Evolutionary conservation across 2,797 vertebrate species (phyloP).

Genomic region (Mastacembelus armatus): DNA sequence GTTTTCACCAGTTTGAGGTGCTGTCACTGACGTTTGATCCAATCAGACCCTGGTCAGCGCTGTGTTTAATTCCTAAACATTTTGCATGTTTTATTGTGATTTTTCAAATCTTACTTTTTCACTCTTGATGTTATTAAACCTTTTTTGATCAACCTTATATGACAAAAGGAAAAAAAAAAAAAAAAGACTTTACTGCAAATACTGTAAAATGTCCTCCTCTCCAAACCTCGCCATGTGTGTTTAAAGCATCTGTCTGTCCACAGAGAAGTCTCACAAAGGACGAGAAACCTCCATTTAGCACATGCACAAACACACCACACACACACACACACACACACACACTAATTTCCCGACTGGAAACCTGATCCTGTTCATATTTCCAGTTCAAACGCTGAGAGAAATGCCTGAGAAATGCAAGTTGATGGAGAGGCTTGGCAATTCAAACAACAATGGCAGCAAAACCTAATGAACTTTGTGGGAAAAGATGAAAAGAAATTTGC

Average conservation of each 20-base stretch:
- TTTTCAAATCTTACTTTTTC: neutral
- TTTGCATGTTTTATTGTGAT: too few species aligned
- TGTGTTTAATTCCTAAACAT: too few species aligned
- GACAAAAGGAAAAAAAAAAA: neutral
- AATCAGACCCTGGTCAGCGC: too few species aligned
- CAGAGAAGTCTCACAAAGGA: constrained; percentile 49
- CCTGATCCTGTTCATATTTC: constrained; percentile 74
- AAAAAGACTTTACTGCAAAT: too few species aligned
- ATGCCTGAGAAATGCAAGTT: constrained; percentile 76
- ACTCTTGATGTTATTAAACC: too few species aligned
- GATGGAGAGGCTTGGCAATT: constrained; percentile 64
- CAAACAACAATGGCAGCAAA: constrained; percentile 64
- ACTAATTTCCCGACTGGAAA: constrained; percentile 68
- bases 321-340: constrained; percentile 25
- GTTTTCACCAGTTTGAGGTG: too few species aligned
- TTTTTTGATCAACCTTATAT: neutral
- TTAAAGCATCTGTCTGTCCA: constrained; percentile 42
- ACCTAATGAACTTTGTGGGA: constrained; percentile 75
- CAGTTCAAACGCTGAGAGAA: constrained; percentile 75
- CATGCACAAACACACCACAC: constrained; percentile 17
- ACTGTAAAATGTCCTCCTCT: neutral
- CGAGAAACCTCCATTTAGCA: constrained; percentile 29
- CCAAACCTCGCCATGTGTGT: neutral
- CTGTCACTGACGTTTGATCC: too few species aligned
- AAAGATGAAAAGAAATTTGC: constrained; percentile 71